These are phyloP conservation scores for Strigamia maritima DNA, from an alignment of 2,888 invertebrate genomes.

Conservation along the genomic window DNA sequence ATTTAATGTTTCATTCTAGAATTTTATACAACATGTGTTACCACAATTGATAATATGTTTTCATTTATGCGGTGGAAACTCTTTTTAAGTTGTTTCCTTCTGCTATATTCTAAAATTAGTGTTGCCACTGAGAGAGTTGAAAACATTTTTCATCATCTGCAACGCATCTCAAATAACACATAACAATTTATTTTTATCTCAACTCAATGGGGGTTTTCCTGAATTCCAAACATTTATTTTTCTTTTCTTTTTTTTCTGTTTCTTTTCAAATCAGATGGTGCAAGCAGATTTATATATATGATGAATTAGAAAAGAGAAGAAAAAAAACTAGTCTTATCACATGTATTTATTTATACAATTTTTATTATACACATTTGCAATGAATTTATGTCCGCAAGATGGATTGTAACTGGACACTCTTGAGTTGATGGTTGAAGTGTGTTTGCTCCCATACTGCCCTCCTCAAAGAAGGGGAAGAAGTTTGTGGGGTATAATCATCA, in stretches of 20 bases:
- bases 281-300: too few species aligned
- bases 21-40: not conserved
- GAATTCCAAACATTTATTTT: not conserved
- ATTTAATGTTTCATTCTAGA: not conserved
- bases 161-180: conserved; percentile 21
- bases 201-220: conserved; percentile 29
- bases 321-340: not conserved
- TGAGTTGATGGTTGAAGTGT: not conserved
- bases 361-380: not conserved
- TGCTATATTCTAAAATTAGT: conserved; percentile 25
- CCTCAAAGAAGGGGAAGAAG: conserved; percentile 20
- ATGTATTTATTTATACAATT: not conserved
- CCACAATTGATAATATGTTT: not conserved
- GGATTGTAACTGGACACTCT: not conserved
- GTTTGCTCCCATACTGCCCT: not conserved
- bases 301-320: not conserved
- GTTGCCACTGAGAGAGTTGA: not conserved
- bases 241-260: not conserved
- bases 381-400: not conserved
- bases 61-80: not conserved
- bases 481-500: conserved; percentile 24
- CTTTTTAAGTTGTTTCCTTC: conserved; percentile 18
- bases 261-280: not conserved
- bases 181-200: conserved; percentile 28
- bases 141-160: conserved; percentile 25